Evolutionary conservation across 2,888 invertebrate species (phyloP).

Genomic region (Isoperla grammatica): DNA sequence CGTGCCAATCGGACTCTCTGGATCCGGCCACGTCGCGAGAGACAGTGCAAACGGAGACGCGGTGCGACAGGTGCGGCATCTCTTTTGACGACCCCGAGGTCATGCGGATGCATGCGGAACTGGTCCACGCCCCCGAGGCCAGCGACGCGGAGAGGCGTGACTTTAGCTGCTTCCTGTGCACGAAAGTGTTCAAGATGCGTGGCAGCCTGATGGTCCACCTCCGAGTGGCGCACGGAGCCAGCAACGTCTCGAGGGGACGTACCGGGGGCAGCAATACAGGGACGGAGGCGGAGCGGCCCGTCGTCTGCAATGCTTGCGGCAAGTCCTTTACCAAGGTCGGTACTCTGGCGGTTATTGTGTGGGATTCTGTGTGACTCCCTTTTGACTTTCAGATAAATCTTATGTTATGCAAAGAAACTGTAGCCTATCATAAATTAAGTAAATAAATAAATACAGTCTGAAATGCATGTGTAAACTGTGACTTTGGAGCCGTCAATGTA

Average conservation of each 20-base stretch:
- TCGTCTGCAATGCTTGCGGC: constrained; percentile 43
- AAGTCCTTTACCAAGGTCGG: constrained; percentile 44
- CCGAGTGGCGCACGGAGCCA: constrained; percentile 67
- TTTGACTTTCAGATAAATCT: background rate
- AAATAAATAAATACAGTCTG: too few species aligned
- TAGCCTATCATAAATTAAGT: too few species aligned
- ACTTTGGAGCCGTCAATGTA: too few species aligned
- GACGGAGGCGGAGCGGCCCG: constrained; percentile 33
- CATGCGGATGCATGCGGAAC: constrained; percentile 65
- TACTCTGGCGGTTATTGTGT: background rate
- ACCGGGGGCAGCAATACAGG: background rate
- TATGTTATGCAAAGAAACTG: too few species aligned
- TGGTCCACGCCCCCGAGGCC: constrained; percentile 50
- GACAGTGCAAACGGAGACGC: background rate
- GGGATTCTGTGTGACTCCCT: too few species aligned
- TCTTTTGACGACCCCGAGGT: constrained; percentile 65
- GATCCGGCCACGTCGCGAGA: too few species aligned
- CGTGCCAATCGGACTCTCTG: too few species aligned
- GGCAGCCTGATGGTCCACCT: constrained; percentile 78
- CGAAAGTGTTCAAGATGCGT: constrained; percentile 74
- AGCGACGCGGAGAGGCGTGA: constrained; percentile 45
- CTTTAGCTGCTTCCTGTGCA: constrained; percentile 66
- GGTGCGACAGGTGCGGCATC: constrained; percentile 66
- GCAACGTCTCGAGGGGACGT: background rate
- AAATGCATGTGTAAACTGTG: too few species aligned